Evolutionary conservation across 2,797 vertebrate species (phyloP).

Genomic region (Esox lucius): DNA sequence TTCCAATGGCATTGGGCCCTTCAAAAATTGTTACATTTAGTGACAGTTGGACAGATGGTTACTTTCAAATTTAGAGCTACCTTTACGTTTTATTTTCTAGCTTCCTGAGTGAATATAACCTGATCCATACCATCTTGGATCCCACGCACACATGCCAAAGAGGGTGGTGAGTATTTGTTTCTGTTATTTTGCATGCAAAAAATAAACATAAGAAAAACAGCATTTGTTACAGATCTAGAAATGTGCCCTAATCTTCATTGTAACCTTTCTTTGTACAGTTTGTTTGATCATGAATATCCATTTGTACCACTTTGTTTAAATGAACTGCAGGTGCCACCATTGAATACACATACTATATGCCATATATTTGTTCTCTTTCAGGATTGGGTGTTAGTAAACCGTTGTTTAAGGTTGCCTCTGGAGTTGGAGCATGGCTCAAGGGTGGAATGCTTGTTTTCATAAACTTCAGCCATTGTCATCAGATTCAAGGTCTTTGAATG

Average conservation of each 20-base stretch:
- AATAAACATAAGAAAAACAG: background rate
- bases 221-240: background rate
- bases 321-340: conserved; percentile 1
- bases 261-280: background rate
- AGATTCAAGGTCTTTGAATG: conserved; percentile 51
- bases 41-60: background rate
- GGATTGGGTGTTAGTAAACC: conserved; percentile 40
- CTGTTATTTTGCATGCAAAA: background rate
- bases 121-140: conserved; percentile 16
- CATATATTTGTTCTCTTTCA: conserved; percentile 49
- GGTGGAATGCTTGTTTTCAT: conserved; percentile 67
- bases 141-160: conserved; percentile 20
- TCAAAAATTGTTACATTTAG: background rate
- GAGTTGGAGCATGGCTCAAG: conserved; percentile 67
- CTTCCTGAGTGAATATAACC: conserved; percentile 36
- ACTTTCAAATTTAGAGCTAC: background rate
- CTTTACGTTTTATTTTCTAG: conserved; percentile 30
- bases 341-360: conserved; percentile 11
- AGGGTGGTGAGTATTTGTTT: conserved; percentile 40
- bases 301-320: conserved; percentile 16
- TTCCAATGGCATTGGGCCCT: background rate
- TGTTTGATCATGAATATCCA: background rate
- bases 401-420: conserved; percentile 18
- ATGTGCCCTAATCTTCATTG: background rate
- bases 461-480: conserved; percentile 54